phyloP scores from a whole-genome alignment of 2,797 vertebrate genomes.

The Danionella dracula region DNA sequence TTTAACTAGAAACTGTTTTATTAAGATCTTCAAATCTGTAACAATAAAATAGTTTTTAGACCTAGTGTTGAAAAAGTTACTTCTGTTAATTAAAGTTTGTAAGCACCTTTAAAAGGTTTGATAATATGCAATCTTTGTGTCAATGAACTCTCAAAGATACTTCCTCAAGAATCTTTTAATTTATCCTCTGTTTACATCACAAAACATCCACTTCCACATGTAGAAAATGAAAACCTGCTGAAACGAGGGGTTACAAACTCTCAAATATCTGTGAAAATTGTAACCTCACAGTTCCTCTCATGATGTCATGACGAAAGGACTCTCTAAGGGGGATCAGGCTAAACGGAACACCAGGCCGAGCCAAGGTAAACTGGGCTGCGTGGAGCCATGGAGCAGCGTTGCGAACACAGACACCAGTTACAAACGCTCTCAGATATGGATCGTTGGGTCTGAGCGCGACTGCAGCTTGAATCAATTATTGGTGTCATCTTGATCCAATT shows the following conservation, averaged over 20 bases:
- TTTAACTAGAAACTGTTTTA: too few relatives aligned
- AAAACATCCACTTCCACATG: neutral
- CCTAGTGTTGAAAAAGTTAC: too few relatives aligned
- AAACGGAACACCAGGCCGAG: conserved; percentile 86
- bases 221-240: conserved; percentile 35
- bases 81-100: too few relatives aligned
- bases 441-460: conserved; percentile 85
- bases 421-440: conserved; percentile 88
- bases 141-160: neutral
- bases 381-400: conserved; percentile 74
- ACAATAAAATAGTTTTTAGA: too few relatives aligned
- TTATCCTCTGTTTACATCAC: neutral
- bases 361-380: conserved; percentile 98
- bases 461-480: conserved; percentile 99
- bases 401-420: conserved; percentile 86
- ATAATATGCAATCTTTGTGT: too few relatives aligned
- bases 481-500: conserved; percentile 99
- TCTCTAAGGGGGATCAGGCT: conserved; percentile 88
- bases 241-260: conserved; percentile 71
- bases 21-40: too few relatives aligned
- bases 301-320: conserved; percentile 92
- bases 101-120: too few relatives aligned
- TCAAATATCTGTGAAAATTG: conserved; percentile 79
- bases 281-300: conserved; percentile 80
- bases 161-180: too few relatives aligned